Percentiles rank a stretch among this genome's conserved stretches.
These are phyloP conservation scores for Drosophila lacteicornis DNA, from an alignment of 1,140 invertebrate species.

Conservation along the genomic window DNA sequence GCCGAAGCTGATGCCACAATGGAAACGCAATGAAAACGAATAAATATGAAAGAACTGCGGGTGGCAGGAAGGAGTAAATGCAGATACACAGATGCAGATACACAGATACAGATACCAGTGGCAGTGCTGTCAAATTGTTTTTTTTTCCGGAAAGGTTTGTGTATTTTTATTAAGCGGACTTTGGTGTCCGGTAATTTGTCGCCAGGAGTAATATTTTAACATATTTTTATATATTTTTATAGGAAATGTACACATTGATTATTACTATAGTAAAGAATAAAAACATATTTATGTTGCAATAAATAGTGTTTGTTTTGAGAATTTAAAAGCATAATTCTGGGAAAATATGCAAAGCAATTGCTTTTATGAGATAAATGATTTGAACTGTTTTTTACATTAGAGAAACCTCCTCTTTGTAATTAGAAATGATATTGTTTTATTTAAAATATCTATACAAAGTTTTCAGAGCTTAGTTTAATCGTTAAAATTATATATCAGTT, in stretches of 20 bases:
- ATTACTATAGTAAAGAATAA: background rate
- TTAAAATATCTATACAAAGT: background rate
- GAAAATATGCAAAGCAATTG: background rate
- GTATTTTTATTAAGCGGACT: conserved; percentile 5
- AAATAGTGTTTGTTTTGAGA: conserved; percentile 2
- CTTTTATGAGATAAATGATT: background rate
- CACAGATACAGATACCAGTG: conserved; percentile 21
- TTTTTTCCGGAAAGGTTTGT: conserved; percentile 13
- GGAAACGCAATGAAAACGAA: conserved; percentile 69
- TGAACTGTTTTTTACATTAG: background rate
- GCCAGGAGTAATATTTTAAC: conserved; percentile 2
- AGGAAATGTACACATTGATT: background rate
- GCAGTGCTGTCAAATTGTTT: conserved; percentile 7
- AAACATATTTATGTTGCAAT: background rate
- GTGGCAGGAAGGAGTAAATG: conserved; percentile 6
- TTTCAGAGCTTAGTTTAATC: background rate
- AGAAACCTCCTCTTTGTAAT: too few relatives aligned
- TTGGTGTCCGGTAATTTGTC: conserved; percentile 9
- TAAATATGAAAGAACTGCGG: conserved; percentile 55
- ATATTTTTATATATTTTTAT: background rate
- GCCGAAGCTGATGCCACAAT: conserved; percentile 19
- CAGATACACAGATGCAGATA: conserved; percentile 21
- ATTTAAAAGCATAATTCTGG: background rate
- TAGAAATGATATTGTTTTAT: too few relatives aligned
- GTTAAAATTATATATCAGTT: too few relatives aligned